A percentile compares a stretch with the other conserved stretches of the same genome.
phyloP scores from a whole-genome alignment of 2,888 invertebrate species.

The Melitaea athalia region DNA sequence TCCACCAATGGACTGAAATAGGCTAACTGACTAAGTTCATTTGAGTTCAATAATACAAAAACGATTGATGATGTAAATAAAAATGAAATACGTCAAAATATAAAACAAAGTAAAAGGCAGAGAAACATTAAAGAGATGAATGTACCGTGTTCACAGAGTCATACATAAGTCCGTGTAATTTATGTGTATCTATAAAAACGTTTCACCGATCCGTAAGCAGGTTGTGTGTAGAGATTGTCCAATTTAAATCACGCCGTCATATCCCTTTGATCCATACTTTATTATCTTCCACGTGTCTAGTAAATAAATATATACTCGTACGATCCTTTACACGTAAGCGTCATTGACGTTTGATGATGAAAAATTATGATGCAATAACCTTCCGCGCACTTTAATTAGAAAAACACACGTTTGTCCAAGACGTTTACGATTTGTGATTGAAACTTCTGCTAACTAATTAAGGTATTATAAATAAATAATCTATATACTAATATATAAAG shows the following conservation, averaged over 20 bases:
- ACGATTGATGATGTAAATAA: too few species aligned
- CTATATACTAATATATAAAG: too few species aligned
- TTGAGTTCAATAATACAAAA: too few species aligned
- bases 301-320: slow-evolving; percentile 30
- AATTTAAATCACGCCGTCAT: slow-evolving; percentile 37
- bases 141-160: slow-evolving; percentile 19
- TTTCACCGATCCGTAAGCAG: slow-evolving; percentile 30
- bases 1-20: too few species aligned
- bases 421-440: background rate
- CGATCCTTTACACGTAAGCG: slow-evolving; percentile 33
- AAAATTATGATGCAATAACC: background rate
- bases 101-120: background rate
- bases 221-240: slow-evolving; percentile 41
- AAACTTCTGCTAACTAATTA: too few species aligned
- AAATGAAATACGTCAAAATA: background rate
- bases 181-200: slow-evolving; percentile 24
- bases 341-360: slow-evolving; percentile 17
- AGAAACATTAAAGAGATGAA: background rate
- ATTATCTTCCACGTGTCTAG: slow-evolving; percentile 33
- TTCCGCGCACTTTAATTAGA: too few species aligned
- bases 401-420: background rate
- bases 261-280: slow-evolving; percentile 44
- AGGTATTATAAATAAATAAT: too few species aligned
- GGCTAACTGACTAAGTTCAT: too few species aligned
- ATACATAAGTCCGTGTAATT: slow-evolving; percentile 14